Base-by-base conservation (phyloP, 2,888 invertebrate species). In the Gymnoscelis rufifasciata region DNA sequence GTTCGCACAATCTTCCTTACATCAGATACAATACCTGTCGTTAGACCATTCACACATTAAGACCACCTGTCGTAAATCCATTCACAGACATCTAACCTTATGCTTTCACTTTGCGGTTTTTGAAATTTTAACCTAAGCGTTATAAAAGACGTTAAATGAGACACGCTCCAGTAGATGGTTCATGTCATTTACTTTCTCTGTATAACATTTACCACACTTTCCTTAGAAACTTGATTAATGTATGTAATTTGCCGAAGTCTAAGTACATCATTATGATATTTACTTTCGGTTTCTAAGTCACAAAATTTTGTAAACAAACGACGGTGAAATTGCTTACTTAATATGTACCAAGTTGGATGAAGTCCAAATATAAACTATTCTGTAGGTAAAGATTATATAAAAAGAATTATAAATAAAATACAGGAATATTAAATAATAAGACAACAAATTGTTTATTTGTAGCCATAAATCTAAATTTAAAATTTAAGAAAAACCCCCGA, bases 21-120 rank as follows among this genome's bases (percentile, higher is more conserved):
- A 50, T 53, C 49, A 26, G 53, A 40, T 39, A 42, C 15, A 35
- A 14, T 47, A 29, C 52, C 38, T 49, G 42, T 40, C 55, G 29
- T 59, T 45, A 52, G 47, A 43, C 45, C 60, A 56, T 64, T 68
- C 49, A 56, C 60, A 64, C 59, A 54, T 59, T 52, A 54, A 59
- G 55, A 49, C 44, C 55, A 62, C 59, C 47, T 66, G 60, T 54
- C 42, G 43, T 57, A 60, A 63, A 55, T 39, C 44, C 58, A 66
- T 63, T 66, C 56, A 52, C 43, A 35, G 33, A 19, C 41, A 36
- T 42, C 42, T 53, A 48, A 56, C 38, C 39, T 38, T 60, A 27
- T 55, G 63, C 77, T 78, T 77, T 81, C 78, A 66, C 76, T 70
- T 56, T 68, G 77, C 55, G 76, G 78, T 77, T 73, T 70, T 57